Conservation (phyloP, 1,140 invertebrate genomes). For the Drosophila nasuta region DNA sequence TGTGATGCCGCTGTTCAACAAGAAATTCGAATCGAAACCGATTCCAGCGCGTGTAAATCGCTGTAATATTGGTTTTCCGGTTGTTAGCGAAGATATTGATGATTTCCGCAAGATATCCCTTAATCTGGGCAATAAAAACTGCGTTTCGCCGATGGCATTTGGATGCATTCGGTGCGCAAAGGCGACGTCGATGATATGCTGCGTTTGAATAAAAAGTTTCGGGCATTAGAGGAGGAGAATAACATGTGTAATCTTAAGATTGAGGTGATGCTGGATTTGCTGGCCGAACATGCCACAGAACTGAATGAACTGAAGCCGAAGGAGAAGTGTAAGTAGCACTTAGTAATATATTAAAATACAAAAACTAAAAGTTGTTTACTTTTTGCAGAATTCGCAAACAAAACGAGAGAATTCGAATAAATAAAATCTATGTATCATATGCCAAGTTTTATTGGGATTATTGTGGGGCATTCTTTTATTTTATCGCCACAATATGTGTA, state of each 20-base stretch:
- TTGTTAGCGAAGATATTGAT: conserved; percentile 72
- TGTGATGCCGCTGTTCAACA: conserved; percentile 80
- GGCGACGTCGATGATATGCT: conserved; percentile 74
- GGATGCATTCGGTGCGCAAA: conserved; percentile 76
- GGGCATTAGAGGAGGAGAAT: conserved; percentile 78
- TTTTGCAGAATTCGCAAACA: neutral
- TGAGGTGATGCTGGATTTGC: conserved; percentile 77
- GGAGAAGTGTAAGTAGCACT: conserved; percentile 48
- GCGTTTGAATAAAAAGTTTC: conserved; percentile 71
- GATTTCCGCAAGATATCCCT: conserved; percentile 74
- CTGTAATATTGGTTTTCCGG: conserved; percentile 71
- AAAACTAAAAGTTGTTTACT: neutral
- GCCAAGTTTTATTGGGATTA: neutral
- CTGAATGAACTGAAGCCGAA: conserved; percentile 70
- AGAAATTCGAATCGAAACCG: conserved; percentile 80
- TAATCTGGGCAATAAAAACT: conserved; percentile 79
- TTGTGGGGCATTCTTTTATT: neutral
- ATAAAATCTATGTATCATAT: neutral
- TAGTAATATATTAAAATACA: neutral
- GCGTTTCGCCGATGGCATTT: conserved; percentile 81
- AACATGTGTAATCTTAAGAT: conserved; percentile 82
- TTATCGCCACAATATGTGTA: conserved; percentile 29
- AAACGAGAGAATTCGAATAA: neutral
- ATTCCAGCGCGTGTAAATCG: conserved; percentile 68
- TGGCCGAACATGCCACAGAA: conserved; percentile 79